Evolutionary conservation across 2,888 invertebrate species (phyloP).

Genomic region (Meliscaeva auricollis): DNA sequence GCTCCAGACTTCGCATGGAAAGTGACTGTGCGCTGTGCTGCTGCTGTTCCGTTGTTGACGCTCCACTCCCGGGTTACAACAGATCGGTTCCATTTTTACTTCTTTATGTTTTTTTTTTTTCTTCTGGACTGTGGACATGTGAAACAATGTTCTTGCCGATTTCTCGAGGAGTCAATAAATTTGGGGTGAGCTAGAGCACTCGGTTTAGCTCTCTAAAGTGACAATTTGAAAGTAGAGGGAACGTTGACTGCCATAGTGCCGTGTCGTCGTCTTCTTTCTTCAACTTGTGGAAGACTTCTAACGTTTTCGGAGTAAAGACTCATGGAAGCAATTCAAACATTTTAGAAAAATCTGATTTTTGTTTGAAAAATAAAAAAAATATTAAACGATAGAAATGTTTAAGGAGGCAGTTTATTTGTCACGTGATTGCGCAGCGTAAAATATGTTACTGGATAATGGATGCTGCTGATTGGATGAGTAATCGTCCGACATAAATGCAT

Average conservation of each 20-base stretch:
- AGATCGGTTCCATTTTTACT: conserved; percentile 45
- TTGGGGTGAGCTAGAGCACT: conserved; percentile 52
- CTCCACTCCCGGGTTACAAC: conserved; percentile 44
- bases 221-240: conserved; percentile 61
- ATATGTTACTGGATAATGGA: conserved; percentile 71
- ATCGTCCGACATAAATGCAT: conserved; percentile 71
- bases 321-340: conserved; percentile 17
- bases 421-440: conserved; percentile 67
- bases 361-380: conserved; percentile 29
- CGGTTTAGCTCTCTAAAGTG: conserved; percentile 55
- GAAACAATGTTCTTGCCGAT: conserved; percentile 69
- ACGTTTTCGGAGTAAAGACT: neutral
- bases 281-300: conserved; percentile 16
- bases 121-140: conserved; percentile 49
- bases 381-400: conserved; percentile 48
- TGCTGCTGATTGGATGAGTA: conserved; percentile 75
- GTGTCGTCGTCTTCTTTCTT: conserved; percentile 27
- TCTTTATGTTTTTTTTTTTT: conserved; percentile 8
- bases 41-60: conserved; percentile 31
- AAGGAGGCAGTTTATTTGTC: conserved; percentile 72
- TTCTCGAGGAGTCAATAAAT: conserved; percentile 75
- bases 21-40: conserved; percentile 39
- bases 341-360: conserved; percentile 56
- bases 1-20: conserved; percentile 36
- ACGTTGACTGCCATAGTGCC: conserved; percentile 31